Conservation (phyloP, 2,888 invertebrate species). For the Dynastes hyllus region DNA sequence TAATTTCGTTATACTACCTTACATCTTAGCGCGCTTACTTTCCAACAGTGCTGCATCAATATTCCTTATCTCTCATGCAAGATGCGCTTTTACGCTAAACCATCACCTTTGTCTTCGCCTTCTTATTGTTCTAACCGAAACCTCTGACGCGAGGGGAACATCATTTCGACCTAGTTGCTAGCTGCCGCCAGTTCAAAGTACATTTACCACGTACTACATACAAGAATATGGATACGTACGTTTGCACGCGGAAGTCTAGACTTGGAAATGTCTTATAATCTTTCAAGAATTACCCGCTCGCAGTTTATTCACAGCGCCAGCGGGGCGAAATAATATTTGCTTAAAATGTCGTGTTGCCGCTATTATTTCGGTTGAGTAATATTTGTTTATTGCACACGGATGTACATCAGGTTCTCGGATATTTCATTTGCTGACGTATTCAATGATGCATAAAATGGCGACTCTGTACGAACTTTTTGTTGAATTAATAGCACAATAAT, state of each 20-base stretch:
- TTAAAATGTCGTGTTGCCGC: background rate
- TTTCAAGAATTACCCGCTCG: slow-evolving; percentile 14
- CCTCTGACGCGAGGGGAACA: background rate
- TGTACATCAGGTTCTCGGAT: background rate
- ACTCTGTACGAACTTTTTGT: background rate
- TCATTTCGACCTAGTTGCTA: too few relatives aligned
- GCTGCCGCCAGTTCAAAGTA: too few relatives aligned
- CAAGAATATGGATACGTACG: slow-evolving; percentile 9
- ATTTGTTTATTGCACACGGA: background rate
- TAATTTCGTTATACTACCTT: background rate
- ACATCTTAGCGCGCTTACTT: background rate
- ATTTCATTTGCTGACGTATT: background rate
- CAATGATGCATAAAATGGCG: background rate
- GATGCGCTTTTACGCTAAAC: background rate
- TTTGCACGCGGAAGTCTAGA: slow-evolving; percentile 33
- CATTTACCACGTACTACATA: background rate
- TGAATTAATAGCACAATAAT: background rate
- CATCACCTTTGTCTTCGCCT: background rate
- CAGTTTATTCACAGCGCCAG: background rate
- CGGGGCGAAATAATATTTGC: slow-evolving; percentile 14
- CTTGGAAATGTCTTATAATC: slow-evolving; percentile 47
- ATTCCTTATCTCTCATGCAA: background rate
- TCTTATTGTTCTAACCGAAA: slow-evolving; percentile 19
- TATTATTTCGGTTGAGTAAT: background rate
- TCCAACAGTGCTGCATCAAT: background rate